Evolutionary conservation across 2,888 invertebrate species (phyloP).

Genomic region (Pseudolycoriella hygida): DNA sequence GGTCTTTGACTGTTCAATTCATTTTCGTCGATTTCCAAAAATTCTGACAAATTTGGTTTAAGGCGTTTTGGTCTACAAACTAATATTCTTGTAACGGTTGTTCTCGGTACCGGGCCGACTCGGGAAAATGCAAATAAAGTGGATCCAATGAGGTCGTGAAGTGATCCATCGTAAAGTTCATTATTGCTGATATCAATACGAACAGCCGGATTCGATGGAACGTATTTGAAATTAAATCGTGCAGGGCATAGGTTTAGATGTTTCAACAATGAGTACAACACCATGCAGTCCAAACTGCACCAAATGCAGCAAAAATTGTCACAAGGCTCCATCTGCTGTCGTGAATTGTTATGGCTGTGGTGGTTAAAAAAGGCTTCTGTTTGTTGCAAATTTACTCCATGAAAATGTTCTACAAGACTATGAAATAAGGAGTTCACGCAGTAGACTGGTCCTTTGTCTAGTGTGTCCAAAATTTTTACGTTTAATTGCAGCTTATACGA

Average conservation of each 20-base stretch:
- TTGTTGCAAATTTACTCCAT: too few species aligned
- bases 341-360: slow-evolving; percentile 82
- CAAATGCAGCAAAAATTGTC: slow-evolving; percentile 90
- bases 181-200: slow-evolving; percentile 91
- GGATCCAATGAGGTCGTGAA: slow-evolving; percentile 61
- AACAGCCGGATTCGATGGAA: slow-evolving; percentile 40
- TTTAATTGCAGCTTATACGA: slow-evolving; percentile 65
- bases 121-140: slow-evolving; percentile 53
- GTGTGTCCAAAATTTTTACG: slow-evolving; percentile 34
- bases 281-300: slow-evolving; percentile 81
- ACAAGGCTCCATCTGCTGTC: slow-evolving; percentile 89
- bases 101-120: slow-evolving; percentile 42
- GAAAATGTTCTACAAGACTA: too few species aligned
- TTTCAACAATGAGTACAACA: slow-evolving; percentile 75
- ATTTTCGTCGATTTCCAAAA: slow-evolving; percentile 72
- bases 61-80: slow-evolving; percentile 38
- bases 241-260: slow-evolving; percentile 89
- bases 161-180: slow-evolving; percentile 86
- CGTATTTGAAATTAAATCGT: slow-evolving; percentile 79
- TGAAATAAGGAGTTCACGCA: too few species aligned
- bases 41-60: slow-evolving; percentile 60
- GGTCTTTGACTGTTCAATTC: slow-evolving; percentile 73
- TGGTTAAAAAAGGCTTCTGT: too few species aligned
- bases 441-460: too few species aligned
- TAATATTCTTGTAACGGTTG: slow-evolving; percentile 40